Base-by-base conservation (phyloP, 2,797 vertebrate genomes). In the Coluber constrictor region DNA sequence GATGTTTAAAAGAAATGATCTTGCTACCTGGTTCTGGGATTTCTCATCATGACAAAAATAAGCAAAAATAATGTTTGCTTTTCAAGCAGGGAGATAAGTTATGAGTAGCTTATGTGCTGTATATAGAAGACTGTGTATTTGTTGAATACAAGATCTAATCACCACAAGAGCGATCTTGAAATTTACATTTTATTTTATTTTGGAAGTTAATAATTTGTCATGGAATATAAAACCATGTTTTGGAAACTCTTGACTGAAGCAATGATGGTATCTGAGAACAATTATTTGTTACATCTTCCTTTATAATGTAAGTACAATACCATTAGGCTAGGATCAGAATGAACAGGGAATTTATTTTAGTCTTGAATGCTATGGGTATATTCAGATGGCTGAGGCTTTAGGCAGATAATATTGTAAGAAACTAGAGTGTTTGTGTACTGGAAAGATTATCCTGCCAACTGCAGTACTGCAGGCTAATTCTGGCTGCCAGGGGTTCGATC, bases 1-100 rank as follows among this genome's bases (percentile, higher is more conserved):
- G 55, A 7, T 86, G 32, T 60, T 54, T 89, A 51, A 92, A 51
- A 91, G 86, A 60, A 90, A 18, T 3, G 9, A 60, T 59, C 18
- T 88, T 74, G 89, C 43, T 87, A 93, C 91, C 90, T 94, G 92
- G 63, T 94, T 93, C 89, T 94, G 90, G 94, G 12, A 90, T 87
- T 60, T 91, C 70, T 91, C 66, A 86, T 25, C 90, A 23, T 88
- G 90, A 23, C 93, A 86, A 59, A 94, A 86, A 63, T 60, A 32
- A 1, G 0, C 0, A 74, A 74, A 74, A 74, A 74, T 37, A 37
- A 0, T 9, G 90, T 8, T 90, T 94, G 3, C n/a, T 83, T 90
- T 92, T 90, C 37, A 70, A 63, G 90, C 87, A 88, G 61, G 12
- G 0, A n/a, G 11, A 25, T 9, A 15, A 5, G 13, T 4, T 25